phyloP scores from a whole-genome alignment of 1,140 invertebrate genomes.

The Sarcophaga peregrina region DNA sequence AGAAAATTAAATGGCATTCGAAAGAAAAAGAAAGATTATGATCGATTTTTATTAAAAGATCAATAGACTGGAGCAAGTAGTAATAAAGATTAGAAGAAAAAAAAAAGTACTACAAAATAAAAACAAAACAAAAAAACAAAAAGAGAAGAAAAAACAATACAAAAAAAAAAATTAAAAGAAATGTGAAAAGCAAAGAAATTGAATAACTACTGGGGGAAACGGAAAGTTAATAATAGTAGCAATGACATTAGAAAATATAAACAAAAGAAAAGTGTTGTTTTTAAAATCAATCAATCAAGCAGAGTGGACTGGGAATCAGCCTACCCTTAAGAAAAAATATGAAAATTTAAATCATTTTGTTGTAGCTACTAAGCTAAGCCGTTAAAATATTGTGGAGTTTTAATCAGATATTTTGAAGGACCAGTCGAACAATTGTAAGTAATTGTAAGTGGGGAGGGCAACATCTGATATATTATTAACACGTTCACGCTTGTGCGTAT shows the following conservation, averaged over 20 bases:
- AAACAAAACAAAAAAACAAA: neutral
- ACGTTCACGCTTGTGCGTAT: too few species aligned
- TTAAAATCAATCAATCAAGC: neutral
- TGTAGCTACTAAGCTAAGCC: too few species aligned
- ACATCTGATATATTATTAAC: too few species aligned
- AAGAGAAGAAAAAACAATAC: slow-evolving; percentile 42
- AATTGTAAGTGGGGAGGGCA: too few species aligned
- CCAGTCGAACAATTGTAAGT: too few species aligned
- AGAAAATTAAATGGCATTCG: neutral
- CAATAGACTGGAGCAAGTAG: neutral
- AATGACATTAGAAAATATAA: slow-evolving; percentile 44
- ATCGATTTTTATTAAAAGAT: neutral
- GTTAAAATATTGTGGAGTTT: too few species aligned
- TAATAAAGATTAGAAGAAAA: neutral
- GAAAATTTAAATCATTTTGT: too few species aligned
- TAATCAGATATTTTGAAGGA: too few species aligned
- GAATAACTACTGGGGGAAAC: slow-evolving; percentile 36
- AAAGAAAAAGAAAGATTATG: too few species aligned
- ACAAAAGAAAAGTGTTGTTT: neutral
- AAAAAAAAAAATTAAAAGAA: neutral
- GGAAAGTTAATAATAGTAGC: slow-evolving; percentile 46
- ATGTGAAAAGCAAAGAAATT: neutral
- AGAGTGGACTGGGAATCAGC: too few species aligned
- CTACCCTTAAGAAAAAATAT: too few species aligned
- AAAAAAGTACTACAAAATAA: neutral